Percentiles rank a stretch among this genome's conserved stretches.
Evolutionary conservation across 2,888 invertebrate species (phyloP).

Genomic region (Horisme vitalbata): DNA sequence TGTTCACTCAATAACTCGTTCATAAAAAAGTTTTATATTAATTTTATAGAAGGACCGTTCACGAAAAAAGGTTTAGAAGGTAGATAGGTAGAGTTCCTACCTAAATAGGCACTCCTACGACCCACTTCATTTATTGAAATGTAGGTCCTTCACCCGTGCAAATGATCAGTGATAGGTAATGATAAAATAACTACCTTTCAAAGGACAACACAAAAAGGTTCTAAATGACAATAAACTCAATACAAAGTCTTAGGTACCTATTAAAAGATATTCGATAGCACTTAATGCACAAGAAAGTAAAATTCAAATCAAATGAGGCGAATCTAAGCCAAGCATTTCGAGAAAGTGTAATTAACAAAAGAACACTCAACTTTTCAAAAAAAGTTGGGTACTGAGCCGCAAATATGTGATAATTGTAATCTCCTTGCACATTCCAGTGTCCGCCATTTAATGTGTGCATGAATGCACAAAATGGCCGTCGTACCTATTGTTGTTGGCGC

Average conservation of each 20-base stretch:
- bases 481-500: constrained; percentile 38
- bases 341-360: constrained; percentile 28
- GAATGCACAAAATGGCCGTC: constrained; percentile 31
- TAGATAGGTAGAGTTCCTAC: not conserved
- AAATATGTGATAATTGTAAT: constrained; percentile 29
- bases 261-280: constrained; percentile 23
- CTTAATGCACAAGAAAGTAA: constrained; percentile 20
- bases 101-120: too few species aligned
- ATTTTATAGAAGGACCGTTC: too few species aligned
- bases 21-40: too few species aligned
- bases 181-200: constrained; percentile 16
- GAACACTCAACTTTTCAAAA: constrained; percentile 21
- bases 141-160: constrained; percentile 4
- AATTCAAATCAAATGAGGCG: constrained; percentile 23
- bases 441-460: constrained; percentile 28
- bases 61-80: not conserved
- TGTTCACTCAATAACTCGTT: too few species aligned
- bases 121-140: too few species aligned
- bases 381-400: constrained; percentile 18
- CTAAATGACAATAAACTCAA: too few species aligned
- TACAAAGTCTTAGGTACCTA: constrained; percentile 18
- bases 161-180: constrained; percentile 1
- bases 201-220: constrained; percentile 5
- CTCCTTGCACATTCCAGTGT: constrained; percentile 18
- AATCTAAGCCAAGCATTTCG: constrained; percentile 10